Evolutionary conservation across 1,140 invertebrate species (phyloP).

Genomic region (Drosophila aff.): DNA sequence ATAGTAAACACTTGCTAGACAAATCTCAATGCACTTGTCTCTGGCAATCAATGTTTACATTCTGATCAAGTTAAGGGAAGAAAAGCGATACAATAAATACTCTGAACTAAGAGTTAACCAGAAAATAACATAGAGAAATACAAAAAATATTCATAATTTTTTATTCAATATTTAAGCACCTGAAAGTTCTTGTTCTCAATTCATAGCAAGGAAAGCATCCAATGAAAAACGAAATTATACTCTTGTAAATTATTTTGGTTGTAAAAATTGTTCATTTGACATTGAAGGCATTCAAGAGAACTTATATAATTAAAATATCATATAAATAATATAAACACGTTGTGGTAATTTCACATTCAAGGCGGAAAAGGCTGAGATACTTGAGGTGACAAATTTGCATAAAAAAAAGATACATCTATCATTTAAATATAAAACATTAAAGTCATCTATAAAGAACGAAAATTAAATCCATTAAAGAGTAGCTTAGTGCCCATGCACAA

Average conservation of each 20-base stretch:
- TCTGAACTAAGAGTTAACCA: background rate
- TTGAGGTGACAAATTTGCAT: background rate
- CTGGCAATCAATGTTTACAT: conserved; percentile 15
- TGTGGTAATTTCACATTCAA: background rate
- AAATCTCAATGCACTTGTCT: conserved; percentile 45
- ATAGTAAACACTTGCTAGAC: conserved; percentile 27
- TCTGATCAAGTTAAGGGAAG: background rate
- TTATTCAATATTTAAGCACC: background rate
- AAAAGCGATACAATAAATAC: background rate
- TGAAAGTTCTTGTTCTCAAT: conserved; percentile 1
- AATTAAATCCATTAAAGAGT: background rate
- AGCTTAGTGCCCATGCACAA: conserved; percentile 11
- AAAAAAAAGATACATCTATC: background rate
- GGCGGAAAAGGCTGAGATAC: background rate
- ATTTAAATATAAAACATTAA: background rate
- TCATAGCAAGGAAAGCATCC: background rate
- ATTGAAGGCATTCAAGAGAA: background rate
- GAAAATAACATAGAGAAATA: background rate
- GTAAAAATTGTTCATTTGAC: background rate
- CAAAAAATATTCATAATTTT: background rate
- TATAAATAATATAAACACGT: background rate
- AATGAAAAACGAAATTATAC: background rate
- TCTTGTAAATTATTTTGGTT: background rate
- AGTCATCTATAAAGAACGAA: background rate
- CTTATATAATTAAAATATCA: background rate